Percentiles rank a stretch among this genome's conserved stretches.
These are phyloP conservation scores for Arctocebus calabarensis DNA, from an alignment of 2,797 vertebrate genomes.

Conservation along the genomic window DNA sequence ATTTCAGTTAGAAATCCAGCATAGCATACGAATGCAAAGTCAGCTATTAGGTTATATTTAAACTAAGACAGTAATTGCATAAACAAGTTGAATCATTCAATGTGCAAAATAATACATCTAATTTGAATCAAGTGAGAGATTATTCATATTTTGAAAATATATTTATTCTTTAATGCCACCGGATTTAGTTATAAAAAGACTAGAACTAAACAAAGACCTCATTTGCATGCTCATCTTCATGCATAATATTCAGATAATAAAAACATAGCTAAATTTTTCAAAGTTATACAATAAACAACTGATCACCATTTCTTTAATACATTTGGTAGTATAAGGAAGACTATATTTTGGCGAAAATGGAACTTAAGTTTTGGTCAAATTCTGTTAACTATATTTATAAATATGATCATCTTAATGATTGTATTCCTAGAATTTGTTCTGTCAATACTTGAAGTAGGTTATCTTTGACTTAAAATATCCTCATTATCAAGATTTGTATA, in stretches of 20 bases:
- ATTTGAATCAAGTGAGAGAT: conserved; percentile 64
- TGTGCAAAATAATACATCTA: conserved; percentile 47
- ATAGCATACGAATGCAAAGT: not conserved
- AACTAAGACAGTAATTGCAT: conserved; percentile 49
- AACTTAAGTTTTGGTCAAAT: conserved; percentile 21
- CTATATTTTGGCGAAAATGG: not conserved
- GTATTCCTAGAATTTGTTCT: not conserved
- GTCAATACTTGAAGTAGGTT: not conserved
- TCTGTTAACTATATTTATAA: not conserved
- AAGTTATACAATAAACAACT: not conserved
- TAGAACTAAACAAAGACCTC: conserved; percentile 38
- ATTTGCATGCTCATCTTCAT: not conserved
- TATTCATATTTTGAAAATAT: conserved; percentile 44
- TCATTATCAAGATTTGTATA: not conserved
- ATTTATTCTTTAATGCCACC: not conserved
- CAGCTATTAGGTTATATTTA: conserved; percentile 49
- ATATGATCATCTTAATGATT: not conserved
- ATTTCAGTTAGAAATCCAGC: not conserved
- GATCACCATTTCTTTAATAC: not conserved
- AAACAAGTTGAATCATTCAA: conserved; percentile 36
- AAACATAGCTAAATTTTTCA: conserved; percentile 1
- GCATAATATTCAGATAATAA: not conserved
- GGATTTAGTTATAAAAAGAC: conserved; percentile 27
- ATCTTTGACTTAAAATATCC: not conserved
- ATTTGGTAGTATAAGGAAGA: not conserved